Base-by-base conservation (phyloP, 2,888 invertebrate species). In the Latrodectus hesperus region DNA sequence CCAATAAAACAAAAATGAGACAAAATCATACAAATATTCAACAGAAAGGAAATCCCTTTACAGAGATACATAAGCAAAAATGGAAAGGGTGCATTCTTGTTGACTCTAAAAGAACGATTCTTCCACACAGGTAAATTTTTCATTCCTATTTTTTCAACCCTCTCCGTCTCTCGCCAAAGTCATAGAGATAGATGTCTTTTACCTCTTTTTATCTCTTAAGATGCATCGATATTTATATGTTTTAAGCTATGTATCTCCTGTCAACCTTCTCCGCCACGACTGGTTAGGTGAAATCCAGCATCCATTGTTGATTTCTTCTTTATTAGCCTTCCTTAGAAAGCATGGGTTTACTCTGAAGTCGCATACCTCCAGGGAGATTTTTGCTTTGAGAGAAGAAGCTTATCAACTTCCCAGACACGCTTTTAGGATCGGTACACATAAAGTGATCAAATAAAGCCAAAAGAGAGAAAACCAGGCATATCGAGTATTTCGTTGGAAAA, bases 21-120 rank as follows among this genome's bases (percentile, higher is more conserved):
- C 65, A 60, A 77, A 77, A 77, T 64, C 77, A 72, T 84, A 77
- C 84, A 84, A 84, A 84, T 77, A 84, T 72, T 72, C 26, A 72
- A n/a, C 84, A 64, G 72, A 84, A 84, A 84, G 77, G 77, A 84
- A 84, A 84, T 72, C 84, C 71, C 72, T 77, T 77, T 76, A 76
- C 77, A 77, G 72, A 83, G 83, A 76, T 26, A 75, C 75, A 70
- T 76, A 76, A 26, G 70, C 71, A 70, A 71, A 77, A 76, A 83
- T 65, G 70, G 77, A 83, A 84, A 64, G 60, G 26, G 60, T 53
- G 53, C 67, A 38, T 72, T 84, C 64, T 65, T 72, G 77, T 76
- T 83, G 83, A 71, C 77, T 84, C 77, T 77, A 70, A 17, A 70
- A 77, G 76, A 71, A 71, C 84, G 38, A 72, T 78, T 84, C 71